Evolutionary conservation across 2,797 vertebrate genomes (phyloP), one percentile per base, ranked within the genome.

Genomic region (Channallabes apus): DNA sequence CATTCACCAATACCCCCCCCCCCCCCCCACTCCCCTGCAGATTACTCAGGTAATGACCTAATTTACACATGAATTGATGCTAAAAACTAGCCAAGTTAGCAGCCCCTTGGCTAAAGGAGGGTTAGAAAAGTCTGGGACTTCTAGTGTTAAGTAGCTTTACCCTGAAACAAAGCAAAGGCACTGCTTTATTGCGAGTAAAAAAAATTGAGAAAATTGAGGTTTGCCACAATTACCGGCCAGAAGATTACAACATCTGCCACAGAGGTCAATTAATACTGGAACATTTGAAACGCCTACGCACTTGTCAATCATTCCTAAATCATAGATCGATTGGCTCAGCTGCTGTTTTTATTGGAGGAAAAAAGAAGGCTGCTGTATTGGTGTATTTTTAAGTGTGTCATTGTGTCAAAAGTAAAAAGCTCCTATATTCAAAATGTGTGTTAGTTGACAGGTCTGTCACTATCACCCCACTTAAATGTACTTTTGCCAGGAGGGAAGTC

Each of bases 351-450:
- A 56, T 27, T 56, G 6, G 46, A 4, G 27, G 51, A 1, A 0
- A 2, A 9, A 20, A 58, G 24, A 54, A 51, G 71, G 11, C 14
- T 51, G 41, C 24, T 54, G 54, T 76, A 58, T 58, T 76, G 27
- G 73, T 56, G 51, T 32, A 58, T 76, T 58, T 61, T 78, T 78
- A 61, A 61, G 20, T 38, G 75, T 59, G 18, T 78, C 56, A 78
- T 51, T 11, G 46, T 51, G 9, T 51, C 46, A 12, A 51, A 78
- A 61, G 38, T 38, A 59, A 38, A 12, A 6, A 78, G 20, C 56
- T 14, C 56, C 18, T 59, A 24, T 61, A 38, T 78, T 78, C 20
- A 61, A 78, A 61, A 77, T 77, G 54, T 77, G 54, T 77, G 51
- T 58, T 38, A 29, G 56, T 61, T 78, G 76, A 9, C 56, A 61